A percentile compares a stretch with the other conserved stretches of the same genome.
phyloP scores from a whole-genome alignment of 2,113 vertebrate species.

The Rhizomys pruinosus region DNA sequence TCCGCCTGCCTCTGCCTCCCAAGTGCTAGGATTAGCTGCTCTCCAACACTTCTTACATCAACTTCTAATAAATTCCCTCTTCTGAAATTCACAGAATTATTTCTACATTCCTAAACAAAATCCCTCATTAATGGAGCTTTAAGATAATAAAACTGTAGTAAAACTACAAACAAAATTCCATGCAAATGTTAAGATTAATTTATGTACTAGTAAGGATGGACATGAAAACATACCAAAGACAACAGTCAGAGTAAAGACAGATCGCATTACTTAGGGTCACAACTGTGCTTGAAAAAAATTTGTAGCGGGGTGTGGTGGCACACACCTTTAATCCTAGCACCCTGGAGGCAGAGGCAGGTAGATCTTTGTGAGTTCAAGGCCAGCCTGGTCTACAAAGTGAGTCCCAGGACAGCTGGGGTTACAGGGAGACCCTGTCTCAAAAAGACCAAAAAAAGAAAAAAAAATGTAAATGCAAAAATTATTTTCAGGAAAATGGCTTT shows the following conservation, averaged over 20 bases:
- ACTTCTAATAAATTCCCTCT: not conserved
- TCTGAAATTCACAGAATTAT: not conserved
- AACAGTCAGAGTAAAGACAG: not conserved
- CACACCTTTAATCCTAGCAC: too few species aligned
- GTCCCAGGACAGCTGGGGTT: too few species aligned
- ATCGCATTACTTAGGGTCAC: not conserved
- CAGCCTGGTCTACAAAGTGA: too few species aligned
- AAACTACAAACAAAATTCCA: slow-evolving; percentile 8
- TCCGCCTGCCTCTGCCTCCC: too few species aligned
- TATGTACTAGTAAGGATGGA: not conserved
- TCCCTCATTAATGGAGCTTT: not conserved
- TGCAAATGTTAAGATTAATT: not conserved
- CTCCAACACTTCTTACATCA: slow-evolving; percentile 22
- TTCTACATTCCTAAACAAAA: slow-evolving; percentile 51
- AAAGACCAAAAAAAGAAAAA: too few species aligned
- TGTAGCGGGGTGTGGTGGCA: too few species aligned
- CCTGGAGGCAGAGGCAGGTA: too few species aligned
- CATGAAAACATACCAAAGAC: slow-evolving; percentile 25
- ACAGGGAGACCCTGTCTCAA: too few species aligned
- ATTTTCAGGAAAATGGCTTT: slow-evolving; percentile 31
- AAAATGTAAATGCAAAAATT: not conserved
- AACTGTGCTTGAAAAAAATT: not conserved
- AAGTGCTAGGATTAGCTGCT: too few species aligned
- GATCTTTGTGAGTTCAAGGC: too few species aligned
- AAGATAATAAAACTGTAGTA: slow-evolving; percentile 13